Evolutionary conservation across 2,888 invertebrate species (phyloP), one percentile per base, ranked within the genome.

Genomic region (Tanaodytes sp.): DNA sequence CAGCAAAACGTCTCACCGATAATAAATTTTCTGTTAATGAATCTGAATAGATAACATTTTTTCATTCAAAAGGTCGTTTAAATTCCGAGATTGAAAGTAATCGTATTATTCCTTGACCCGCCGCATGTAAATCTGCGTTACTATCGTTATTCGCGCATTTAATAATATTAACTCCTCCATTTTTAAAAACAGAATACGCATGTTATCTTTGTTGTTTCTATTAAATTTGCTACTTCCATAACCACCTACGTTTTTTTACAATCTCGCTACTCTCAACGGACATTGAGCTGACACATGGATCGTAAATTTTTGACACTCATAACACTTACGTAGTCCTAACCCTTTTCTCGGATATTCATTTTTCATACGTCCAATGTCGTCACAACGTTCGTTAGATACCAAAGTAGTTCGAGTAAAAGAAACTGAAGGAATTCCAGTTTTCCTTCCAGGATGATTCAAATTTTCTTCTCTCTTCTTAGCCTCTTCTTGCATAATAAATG

Each of bases 111-210:
- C 55, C 45, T 36, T 12, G 27, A 16, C 58, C 58, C 8, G 46
- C 40, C 14, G 49, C 42, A 12, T n/a, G 0, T 12, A 55, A 23
- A 42, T 59, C 49, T 11, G 59, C 49, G 6, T 4, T 33, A 31
- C 33, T 49, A 18, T 59, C 59, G 8, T 48, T 49, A 16, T 59
- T 59, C 8, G 59, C 59, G 33, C 59, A 59, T 36, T 59, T 59
- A 5, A 59, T 59, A 0, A 42, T 6, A 20, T 16, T 30, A n/a
- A 20, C 2, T 14, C 40, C 33, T 2, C 14, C 15, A 4, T 40
- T 40, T 4, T 49, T 9, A 33, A 40, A 59, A 16, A 3, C 6
- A 18, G 31, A 1, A 31, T 12, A 48, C n/a, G n/a, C n/a, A n/a
- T n/a, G n/a, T n/a, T n/a, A n/a, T n/a, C n/a, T n/a, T n/a, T n/a